A percentile compares a stretch with the other conserved stretches of the same genome.
These are phyloP conservation scores for Cepphus grylle DNA, from an alignment of 2,113 vertebrate genomes.

Conservation along the genomic window DNA sequence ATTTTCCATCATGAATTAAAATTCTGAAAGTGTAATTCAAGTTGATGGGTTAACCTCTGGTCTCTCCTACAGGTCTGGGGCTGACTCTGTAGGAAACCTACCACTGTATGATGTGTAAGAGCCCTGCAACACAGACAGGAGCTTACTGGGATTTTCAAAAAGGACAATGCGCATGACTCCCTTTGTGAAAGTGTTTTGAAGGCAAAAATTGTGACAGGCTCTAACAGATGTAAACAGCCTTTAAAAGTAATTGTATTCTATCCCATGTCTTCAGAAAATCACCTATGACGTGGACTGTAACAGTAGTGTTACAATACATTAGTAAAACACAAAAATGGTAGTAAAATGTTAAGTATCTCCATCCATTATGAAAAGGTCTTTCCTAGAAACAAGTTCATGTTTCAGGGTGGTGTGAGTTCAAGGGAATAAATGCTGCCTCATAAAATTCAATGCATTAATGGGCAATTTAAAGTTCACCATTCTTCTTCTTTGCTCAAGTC, in stretches of 20 bases:
- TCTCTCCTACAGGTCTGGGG: not conserved
- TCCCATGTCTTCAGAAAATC: not conserved
- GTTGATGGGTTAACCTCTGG: not conserved
- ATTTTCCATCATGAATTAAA: not conserved
- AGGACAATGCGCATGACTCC: accelerated
- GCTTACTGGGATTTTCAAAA: not conserved
- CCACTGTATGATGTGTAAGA: not conserved
- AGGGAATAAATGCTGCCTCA: not conserved
- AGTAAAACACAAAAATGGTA: not conserved
- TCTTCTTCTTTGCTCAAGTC: not conserved
- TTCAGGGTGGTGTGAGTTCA: not conserved
- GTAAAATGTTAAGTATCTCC: not conserved
- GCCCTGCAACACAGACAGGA: not conserved
- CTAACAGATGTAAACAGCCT: not conserved
- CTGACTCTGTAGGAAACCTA: not conserved
- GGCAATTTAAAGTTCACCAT: not conserved
- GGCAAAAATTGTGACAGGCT: not conserved
- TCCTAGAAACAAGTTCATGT: not conserved
- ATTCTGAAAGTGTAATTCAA: not conserved
- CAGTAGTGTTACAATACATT: not conserved
- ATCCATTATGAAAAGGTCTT: not conserved
- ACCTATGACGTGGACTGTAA: not conserved
- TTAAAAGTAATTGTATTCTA: not conserved
- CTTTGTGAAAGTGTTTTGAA: not conserved
- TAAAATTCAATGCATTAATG: not conserved